Evolutionary conservation across 2,797 vertebrate species (phyloP).

Genomic region (Eleutherodactylus coqui): DNA sequence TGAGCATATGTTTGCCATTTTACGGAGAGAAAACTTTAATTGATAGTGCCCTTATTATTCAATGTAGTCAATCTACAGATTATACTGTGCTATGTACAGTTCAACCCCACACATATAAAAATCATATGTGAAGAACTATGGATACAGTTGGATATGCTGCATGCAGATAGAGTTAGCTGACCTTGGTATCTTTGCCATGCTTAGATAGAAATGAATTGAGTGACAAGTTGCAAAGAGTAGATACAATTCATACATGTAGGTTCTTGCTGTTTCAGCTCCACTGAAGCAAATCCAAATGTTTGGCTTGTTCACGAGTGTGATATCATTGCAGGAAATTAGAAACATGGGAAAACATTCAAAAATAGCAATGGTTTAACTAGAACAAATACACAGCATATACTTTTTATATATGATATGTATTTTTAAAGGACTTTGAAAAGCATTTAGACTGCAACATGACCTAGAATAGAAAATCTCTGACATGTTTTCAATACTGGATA

Average conservation of each 20-base stretch:
- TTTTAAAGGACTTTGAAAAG: slow-evolving; percentile 42
- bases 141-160: neutral
- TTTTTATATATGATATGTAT: slow-evolving; percentile 43
- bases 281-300: slow-evolving; percentile 61
- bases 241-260: slow-evolving; percentile 39
- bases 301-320: slow-evolving; percentile 58
- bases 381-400: slow-evolving; percentile 53
- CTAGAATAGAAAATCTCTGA: slow-evolving; percentile 33
- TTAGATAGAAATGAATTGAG: slow-evolving; percentile 44
- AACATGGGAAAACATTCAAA: slow-evolving; percentile 61
- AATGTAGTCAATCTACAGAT: neutral
- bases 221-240: slow-evolving; percentile 42
- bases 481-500: slow-evolving; percentile 39
- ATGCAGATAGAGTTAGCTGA: slow-evolving; percentile 15
- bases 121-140: neutral
- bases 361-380: slow-evolving; percentile 56
- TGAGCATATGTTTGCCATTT: neutral
- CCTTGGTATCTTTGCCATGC: slow-evolving; percentile 21
- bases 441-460: slow-evolving; percentile 46
- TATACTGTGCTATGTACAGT: neutral
- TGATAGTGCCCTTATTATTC: too few species aligned
- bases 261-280: slow-evolving; percentile 56
- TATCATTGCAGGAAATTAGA: slow-evolving; percentile 62
- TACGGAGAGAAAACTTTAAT: neutral
- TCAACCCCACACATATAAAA: neutral